These are phyloP conservation scores for Crossocerus cetratus DNA, from an alignment of 2,888 invertebrate genomes.

Conservation along the genomic window DNA sequence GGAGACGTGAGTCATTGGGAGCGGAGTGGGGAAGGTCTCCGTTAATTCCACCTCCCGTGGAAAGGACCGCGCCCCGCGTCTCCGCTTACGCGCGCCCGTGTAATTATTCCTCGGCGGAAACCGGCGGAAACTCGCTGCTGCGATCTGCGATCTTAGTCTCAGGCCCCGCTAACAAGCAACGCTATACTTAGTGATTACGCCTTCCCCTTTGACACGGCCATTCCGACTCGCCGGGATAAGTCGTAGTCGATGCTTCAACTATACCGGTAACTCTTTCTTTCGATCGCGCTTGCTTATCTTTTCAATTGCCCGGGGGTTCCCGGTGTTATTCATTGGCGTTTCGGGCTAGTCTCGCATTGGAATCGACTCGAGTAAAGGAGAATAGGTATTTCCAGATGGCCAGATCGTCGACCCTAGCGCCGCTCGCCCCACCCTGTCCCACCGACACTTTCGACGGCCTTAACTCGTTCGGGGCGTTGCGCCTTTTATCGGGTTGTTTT, in stretches of 20 bases:
- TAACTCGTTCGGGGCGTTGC: slow-evolving; percentile 33
- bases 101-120: slow-evolving; percentile 72
- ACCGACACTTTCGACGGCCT: slow-evolving; percentile 21
- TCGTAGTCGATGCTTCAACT: too few relatives aligned
- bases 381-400: background rate
- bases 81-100: slow-evolving; percentile 42
- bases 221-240: too few relatives aligned
- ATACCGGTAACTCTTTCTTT: too few relatives aligned
- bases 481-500: slow-evolving; percentile 21
- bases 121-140: slow-evolving; percentile 3
- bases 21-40: background rate
- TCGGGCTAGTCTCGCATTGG: background rate
- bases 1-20: slow-evolving; percentile 26
- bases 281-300: too few relatives aligned
- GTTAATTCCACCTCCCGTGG: background rate
- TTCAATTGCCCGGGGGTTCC: too few relatives aligned
- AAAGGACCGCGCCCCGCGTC: slow-evolving; percentile 28
- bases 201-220: too few relatives aligned
- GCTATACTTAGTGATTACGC: too few relatives aligned
- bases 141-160: too few relatives aligned
- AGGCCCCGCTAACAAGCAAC: too few relatives aligned
- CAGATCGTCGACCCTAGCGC: slow-evolving; percentile 21
- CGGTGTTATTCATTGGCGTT: too few relatives aligned
- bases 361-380: slow-evolving; percentile 13
- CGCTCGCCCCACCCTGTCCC: background rate